Evolutionary conservation across 2,888 invertebrate genomes (phyloP), one percentile per base, ranked within the genome.

Genomic region (Drosophila ezoana): DNA sequence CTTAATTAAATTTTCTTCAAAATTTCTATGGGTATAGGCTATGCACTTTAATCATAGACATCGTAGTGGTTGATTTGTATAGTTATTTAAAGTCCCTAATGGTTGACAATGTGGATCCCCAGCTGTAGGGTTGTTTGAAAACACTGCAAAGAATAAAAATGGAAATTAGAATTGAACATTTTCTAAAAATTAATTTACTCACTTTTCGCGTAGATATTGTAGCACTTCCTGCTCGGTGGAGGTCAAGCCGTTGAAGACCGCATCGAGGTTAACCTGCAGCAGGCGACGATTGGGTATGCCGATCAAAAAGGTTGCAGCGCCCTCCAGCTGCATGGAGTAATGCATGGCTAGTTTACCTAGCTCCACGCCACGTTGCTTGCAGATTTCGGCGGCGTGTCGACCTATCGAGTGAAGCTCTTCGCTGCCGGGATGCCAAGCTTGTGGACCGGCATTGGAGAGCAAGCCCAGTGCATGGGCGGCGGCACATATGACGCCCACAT

Each of bases 401-500:
- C 85, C 87, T 18, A 88, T 33, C 4, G 67, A 66, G 63, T 75
- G 84, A 11, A 83, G 66, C 54, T 95, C 93, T 23, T 95, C 93
- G 38, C 93, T 92, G 3, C 96, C 96, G 2, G 96, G 96, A 92
- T 98, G 97, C 97, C 98, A 98, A 1, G 91, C 82, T 67, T 94
- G 95, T 1, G 96, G 95, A 0, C 96, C 97, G 48, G 91, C 91
- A 90, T 95, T 95, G 11, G 96, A 95, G 41, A 98, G 93, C 23
- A 98, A 93, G 4, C 98, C 97, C 96, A 98, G 95, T 1, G 95
- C 95, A 9, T 96, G 95, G 0, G 95, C 94, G 0, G 97, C 95
- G 0, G 97, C 98, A 91, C 97, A 97, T 33, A 98, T 95, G 13
- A 98, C 93, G 2, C 96, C 98, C 4, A 98, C 92, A 33, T 95